Conservation (phyloP, 2,888 invertebrate species). For the Agapostemon virescens region DNA sequence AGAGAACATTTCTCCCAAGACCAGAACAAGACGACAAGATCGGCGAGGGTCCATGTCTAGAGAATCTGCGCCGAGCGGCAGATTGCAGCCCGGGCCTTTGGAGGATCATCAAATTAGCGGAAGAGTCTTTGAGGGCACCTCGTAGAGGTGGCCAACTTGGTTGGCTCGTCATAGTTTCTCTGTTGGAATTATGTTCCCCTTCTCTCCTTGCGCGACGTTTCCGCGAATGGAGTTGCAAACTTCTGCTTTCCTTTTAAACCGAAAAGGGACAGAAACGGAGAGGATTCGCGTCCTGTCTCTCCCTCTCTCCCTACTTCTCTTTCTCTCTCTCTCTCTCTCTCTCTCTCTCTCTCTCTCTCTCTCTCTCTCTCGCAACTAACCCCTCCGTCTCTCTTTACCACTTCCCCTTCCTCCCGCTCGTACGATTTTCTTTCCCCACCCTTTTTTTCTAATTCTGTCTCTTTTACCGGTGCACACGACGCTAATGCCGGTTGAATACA, state of each 20-base stretch:
- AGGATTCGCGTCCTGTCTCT: not conserved
- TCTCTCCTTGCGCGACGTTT: slow-evolving; percentile 67
- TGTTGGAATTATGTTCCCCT: slow-evolving; percentile 73
- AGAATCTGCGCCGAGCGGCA: slow-evolving; percentile 75
- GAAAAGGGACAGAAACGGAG: slow-evolving; percentile 57
- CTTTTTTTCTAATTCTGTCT: slow-evolving; percentile 49
- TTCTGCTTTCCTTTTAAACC: slow-evolving; percentile 61
- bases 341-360: not conserved
- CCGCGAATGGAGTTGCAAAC: slow-evolving; percentile 74
- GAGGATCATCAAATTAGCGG: slow-evolving; percentile 80
- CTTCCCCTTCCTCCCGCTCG: slow-evolving; percentile 45
- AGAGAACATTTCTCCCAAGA: slow-evolving; percentile 57
- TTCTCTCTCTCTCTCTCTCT: not conserved
- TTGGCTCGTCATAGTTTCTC: slow-evolving; percentile 74
- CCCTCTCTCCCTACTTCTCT: not conserved
- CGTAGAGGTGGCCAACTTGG: slow-evolving; percentile 73
- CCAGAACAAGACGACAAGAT: slow-evolving; percentile 56
- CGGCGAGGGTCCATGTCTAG: slow-evolving; percentile 62
- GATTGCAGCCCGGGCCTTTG: slow-evolving; percentile 77
- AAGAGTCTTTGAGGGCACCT: slow-evolving; percentile 79
- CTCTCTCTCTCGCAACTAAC: slow-evolving; percentile 14
- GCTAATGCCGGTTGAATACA: slow-evolving; percentile 64
- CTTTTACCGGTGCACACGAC: slow-evolving; percentile 44
- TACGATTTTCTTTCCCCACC: slow-evolving; percentile 25
- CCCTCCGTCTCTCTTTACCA: slow-evolving; percentile 41